Conservation (phyloP, 2,113 vertebrate genomes). For the Prunella fulvescens region DNA sequence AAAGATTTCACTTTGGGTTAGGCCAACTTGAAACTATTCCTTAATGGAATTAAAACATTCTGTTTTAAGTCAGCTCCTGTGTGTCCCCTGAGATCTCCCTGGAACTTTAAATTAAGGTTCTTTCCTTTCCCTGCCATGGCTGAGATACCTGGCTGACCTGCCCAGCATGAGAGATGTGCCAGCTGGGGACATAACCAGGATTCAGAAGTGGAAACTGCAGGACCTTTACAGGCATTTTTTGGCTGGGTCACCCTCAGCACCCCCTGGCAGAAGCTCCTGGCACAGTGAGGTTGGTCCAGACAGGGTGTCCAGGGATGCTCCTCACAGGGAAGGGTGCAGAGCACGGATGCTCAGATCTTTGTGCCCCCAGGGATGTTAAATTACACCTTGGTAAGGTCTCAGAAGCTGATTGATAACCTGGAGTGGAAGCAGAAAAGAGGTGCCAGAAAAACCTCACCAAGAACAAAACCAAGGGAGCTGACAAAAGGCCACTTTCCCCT, state of each 20-base stretch:
- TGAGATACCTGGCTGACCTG: background rate
- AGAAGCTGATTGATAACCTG: background rate
- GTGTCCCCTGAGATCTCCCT: accelerated
- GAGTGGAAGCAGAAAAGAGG: background rate
- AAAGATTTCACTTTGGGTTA: background rate
- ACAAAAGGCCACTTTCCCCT: background rate
- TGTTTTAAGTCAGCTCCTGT: background rate
- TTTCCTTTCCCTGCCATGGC: background rate
- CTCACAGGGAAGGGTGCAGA: background rate
- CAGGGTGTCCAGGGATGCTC: background rate
- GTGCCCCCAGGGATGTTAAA: background rate
- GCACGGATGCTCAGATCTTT: background rate
- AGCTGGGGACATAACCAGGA: background rate
- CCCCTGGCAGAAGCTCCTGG: background rate
- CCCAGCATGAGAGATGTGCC: background rate
- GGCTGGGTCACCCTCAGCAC: background rate
- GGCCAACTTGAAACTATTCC: background rate
- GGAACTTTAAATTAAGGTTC: background rate
- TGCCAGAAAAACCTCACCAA: background rate
- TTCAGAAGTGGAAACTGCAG: background rate
- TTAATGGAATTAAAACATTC: background rate
- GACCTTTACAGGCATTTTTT: background rate
- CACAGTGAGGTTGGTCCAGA: accelerated
- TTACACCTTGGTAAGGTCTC: background rate
- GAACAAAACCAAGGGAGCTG: background rate